Evolutionary conservation across 1,140 invertebrate species (phyloP), one percentile per base, ranked within the genome.

Genomic region (Trigoniulus corallinus): DNA sequence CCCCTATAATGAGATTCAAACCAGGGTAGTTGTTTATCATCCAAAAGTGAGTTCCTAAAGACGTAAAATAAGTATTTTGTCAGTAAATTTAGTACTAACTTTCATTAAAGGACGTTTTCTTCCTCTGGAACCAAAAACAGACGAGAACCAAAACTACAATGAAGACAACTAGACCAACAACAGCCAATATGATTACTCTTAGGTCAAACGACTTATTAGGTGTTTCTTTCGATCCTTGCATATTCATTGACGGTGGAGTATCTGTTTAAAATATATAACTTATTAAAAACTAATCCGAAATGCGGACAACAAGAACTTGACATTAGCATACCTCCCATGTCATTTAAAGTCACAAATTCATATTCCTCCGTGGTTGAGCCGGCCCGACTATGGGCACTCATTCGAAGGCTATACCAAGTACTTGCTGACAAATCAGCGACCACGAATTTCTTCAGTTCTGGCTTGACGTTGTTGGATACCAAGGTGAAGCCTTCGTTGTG

Each of bases 381-480:
- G 13, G 57, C 57, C n/a, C 53, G 53, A 27, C 50, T 43, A 27
- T 57, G 53, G 0, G 57, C 57, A 2, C 55, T 58, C 27, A 57
- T 54, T 27, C 52, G 47, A 18, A 58, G 42, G 20, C 25, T 47
- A 39, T 58, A 58, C 3, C 34, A 20, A 3, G 49, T 53, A n/a
- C 53, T 41, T 1, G 57, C 41, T 12, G 48, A n/a, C 26, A 58
- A 29, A 18, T 56, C 55, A 13, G 50, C 37, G 23, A 58, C 47
- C 26, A 54, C 54, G 13, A 58, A 55, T 26, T 45, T 45, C 7
- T 45, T 26, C 2, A 44, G 47, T 23, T 56, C 47, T 23, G 55
- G 50, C 4, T 55, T 48, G 24, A 58, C 57, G 27, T 58, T 56
- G 40, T 59, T 59, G 21, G 57, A 58, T 3, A 58, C 58, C 25